Evolutionary conservation across 1,140 invertebrate species (phyloP).

Genomic region (Drosophila asahinai): DNA sequence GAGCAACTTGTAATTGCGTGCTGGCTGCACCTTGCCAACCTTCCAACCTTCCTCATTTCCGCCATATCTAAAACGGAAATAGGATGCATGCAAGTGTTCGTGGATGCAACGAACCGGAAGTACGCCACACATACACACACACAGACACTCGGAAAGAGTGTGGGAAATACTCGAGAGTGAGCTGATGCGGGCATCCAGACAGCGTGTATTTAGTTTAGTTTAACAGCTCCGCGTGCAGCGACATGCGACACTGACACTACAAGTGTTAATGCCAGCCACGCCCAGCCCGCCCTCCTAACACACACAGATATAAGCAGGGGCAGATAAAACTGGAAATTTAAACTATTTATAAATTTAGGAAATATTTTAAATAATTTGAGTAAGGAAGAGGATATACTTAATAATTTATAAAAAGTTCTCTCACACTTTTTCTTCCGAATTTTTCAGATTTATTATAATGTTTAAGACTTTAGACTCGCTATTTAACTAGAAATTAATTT

Average conservation of each 20-base stretch:
- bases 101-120: constrained; percentile 45
- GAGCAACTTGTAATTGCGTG: constrained; percentile 69
- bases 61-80: constrained; percentile 35
- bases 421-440: too few relatives aligned
- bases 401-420: background rate
- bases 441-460: too few relatives aligned
- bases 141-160: constrained; percentile 2
- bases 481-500: too few relatives aligned
- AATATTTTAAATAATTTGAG: background rate
- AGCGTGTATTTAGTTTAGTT: constrained; percentile 81
- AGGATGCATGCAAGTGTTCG: constrained; percentile 47
- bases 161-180: constrained; percentile 57
- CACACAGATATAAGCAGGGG: background rate
- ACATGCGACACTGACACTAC: constrained; percentile 82
- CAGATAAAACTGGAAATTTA: background rate
- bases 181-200: constrained; percentile 71
- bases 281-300: constrained; percentile 33
- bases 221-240: constrained; percentile 74
- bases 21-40: constrained; percentile 38
- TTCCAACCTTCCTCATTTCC: constrained; percentile 8
- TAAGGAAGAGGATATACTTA: background rate
- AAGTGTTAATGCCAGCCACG: constrained; percentile 78
- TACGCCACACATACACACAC: constrained; percentile 19
- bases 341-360: too few relatives aligned
- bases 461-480: too few relatives aligned